These are phyloP conservation scores for Neotoxoptera formosana DNA, from an alignment of 1,140 invertebrate species.

Conservation along the genomic window DNA sequence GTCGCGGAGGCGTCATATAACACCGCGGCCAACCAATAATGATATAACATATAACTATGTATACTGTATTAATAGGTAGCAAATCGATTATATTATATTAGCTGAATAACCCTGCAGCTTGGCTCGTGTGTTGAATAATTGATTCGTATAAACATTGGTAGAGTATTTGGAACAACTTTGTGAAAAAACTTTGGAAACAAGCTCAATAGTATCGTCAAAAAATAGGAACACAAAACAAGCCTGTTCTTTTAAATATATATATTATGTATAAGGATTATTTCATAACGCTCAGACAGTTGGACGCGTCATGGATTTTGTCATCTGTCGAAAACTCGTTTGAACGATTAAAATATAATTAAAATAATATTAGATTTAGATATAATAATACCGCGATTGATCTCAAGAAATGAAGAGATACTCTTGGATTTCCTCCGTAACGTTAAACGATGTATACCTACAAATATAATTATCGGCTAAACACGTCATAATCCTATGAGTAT, in stretches of 20 bases:
- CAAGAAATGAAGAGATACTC: not conserved
- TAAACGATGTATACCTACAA: not conserved
- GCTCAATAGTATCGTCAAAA: too few species aligned
- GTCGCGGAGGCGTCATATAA: not conserved
- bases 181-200: too few species aligned
- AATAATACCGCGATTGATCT: not conserved
- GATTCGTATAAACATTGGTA: too few species aligned
- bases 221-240: too few species aligned
- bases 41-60: too few species aligned
- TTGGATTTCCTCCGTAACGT: not conserved
- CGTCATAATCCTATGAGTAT: too few species aligned
- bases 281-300: not conserved
- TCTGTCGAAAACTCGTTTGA: not conserved
- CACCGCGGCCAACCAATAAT: not conserved
- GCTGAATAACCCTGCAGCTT: too few species aligned
- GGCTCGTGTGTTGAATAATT: too few species aligned
- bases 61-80: not conserved
- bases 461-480: too few species aligned
- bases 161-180: too few species aligned
- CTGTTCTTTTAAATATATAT: too few species aligned
- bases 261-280: not conserved
- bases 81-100: too few species aligned
- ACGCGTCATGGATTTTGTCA: not conserved
- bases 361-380: not conserved
- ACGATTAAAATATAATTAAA: not conserved